Base-by-base conservation (phyloP, 2,888 invertebrate genomes). In the Hybos culiciformis region DNA sequence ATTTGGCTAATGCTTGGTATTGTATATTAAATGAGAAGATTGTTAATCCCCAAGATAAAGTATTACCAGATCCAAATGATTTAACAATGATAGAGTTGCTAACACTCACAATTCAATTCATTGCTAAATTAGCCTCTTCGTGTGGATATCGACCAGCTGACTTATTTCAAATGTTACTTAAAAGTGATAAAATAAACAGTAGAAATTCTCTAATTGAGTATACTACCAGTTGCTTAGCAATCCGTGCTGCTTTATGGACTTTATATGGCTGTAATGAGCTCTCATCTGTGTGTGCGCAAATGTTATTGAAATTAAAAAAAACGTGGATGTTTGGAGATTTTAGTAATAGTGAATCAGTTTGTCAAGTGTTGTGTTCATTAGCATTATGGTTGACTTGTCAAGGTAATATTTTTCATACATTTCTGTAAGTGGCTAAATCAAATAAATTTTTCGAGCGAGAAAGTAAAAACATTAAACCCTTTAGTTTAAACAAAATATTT, bases 261-360 rank as follows among this genome's bases (percentile, higher is more conserved):
- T 74, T 86, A 43, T 92, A 90, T 60, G 93, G 93, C 1, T 84
- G 87, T 62, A 78, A 81, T 2, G 84, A 87, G 62, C 80, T 90
- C 75, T 79, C 83, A 0, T 80, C 82, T 0, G 69, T 91, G 26
- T 81, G 78, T 61, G 78, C 84, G 39, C 90, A 91, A 61, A 63
- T 88, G 12, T 66, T 90, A 31, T 69, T 92, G 1, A 77, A 83
- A 53, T 71, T 85, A 17, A 83, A 86, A 58, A 80, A 83, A 59
- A 69, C 70, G 51, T 58, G 56, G 55, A 52, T 52, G 0, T 69
- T 69, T 56, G 62, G 61, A 4, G 61, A 64, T 31, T 69, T 69
- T 33, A 74, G 76, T 50, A 78, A 78, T 51, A 77, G 79, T 1
- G 79, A 82, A 51, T 74, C 80, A 11, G 72, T 78, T 12, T 80